These are phyloP conservation scores for Vesta saturnalis DNA, from an alignment of 2,888 invertebrate species.

Conservation along the genomic window DNA sequence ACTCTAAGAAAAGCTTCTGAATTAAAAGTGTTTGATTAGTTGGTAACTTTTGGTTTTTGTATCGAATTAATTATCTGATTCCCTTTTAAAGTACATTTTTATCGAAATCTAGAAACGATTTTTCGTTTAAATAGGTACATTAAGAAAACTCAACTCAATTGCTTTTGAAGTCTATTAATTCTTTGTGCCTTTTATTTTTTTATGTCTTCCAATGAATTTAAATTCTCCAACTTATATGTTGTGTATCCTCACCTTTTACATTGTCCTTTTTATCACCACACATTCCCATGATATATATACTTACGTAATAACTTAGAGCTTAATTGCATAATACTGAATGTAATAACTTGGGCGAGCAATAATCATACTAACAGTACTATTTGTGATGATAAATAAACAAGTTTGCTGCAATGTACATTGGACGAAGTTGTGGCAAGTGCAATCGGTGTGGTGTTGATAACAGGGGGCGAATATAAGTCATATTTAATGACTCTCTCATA, in stretches of 20 bases:
- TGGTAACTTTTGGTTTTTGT: conserved; percentile 8
- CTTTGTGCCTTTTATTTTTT: background rate
- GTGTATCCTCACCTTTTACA: background rate
- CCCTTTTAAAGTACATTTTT: background rate
- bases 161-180: background rate
- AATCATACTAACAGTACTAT: conserved; percentile 37
- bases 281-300: background rate
- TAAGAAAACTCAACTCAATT: no score
- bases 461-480: conserved; percentile 48
- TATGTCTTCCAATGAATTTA: no score
- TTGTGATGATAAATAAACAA: conserved; percentile 38
- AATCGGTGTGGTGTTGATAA: conserved; percentile 51
- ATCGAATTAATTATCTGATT: conserved; percentile 10
- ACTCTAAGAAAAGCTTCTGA: conserved; percentile 4
- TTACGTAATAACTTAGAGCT: conserved; percentile 7
- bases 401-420: conserved; percentile 36
- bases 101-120: conserved; percentile 5
- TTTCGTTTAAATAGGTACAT: background rate
- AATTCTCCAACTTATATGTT: no score
- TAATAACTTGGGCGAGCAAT: conserved; percentile 37
- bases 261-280: background rate
- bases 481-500: conserved; percentile 48
- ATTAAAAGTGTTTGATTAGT: conserved; percentile 14
- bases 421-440: conserved; percentile 39
- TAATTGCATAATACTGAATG: conserved; percentile 24